Percentiles rank a stretch among this genome's conserved stretches.
phyloP scores from a whole-genome alignment of 1,140 invertebrate species.

The Camponotus floridanus region DNA sequence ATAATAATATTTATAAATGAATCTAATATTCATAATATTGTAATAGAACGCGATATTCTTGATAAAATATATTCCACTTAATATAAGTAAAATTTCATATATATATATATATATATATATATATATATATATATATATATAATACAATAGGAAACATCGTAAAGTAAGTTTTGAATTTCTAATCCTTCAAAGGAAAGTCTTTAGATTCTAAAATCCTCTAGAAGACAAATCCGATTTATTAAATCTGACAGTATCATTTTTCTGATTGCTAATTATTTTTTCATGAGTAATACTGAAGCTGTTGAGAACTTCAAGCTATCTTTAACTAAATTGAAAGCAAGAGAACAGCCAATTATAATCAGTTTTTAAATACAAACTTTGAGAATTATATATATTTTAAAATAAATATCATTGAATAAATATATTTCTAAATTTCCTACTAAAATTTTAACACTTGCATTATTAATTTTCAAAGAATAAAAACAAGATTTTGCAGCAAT shows the following conservation, averaged over 20 bases:
- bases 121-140: not conserved
- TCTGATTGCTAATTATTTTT: constrained; percentile 29
- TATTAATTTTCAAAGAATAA: not conserved
- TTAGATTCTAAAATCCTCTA: constrained; percentile 8
- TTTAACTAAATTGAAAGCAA: constrained; percentile 15
- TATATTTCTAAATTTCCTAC: not conserved
- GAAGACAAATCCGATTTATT: constrained; percentile 17
- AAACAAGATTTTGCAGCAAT: constrained; percentile 9
- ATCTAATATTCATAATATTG: not conserved
- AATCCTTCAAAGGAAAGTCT: constrained; percentile 17
- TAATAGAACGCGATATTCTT: not conserved
- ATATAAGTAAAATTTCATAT: not conserved
- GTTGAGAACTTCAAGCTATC: not conserved
- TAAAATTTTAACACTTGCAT: not conserved
- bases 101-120: not conserved
- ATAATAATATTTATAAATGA: no score
- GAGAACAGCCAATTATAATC: not conserved
- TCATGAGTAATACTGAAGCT: not conserved
- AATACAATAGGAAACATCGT: not conserved
- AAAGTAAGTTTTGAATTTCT: constrained; percentile 3
- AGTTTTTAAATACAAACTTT: constrained; percentile 23
- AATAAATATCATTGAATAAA: not conserved
- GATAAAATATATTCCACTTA: constrained; percentile 7
- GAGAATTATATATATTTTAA: not conserved
- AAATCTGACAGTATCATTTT: not conserved